Evolutionary conservation across 2,888 invertebrate species (phyloP), one percentile per base, ranked within the genome.

Genomic region (Zelleria hepariella): DNA sequence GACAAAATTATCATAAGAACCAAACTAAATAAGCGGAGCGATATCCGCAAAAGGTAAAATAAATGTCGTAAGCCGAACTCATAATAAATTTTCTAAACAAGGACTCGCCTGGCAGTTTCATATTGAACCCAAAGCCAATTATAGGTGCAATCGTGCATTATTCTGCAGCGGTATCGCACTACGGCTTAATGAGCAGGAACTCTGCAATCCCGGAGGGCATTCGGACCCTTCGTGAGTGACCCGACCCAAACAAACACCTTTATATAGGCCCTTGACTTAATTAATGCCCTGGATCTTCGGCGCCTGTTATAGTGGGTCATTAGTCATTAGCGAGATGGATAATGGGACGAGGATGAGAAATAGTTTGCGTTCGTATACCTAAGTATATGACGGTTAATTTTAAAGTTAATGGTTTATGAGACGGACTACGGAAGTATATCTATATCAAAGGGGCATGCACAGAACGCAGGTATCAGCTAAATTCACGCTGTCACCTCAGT

Each of bases 171-270:
- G n/a, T 57, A 20, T 32, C 26, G 10, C 25, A 53, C 24, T 15
- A 55, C 8, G 24, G 47, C 23, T 48, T 57, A 57, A 57, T 48
- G 57, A 57, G 57, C 57, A 48, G 57, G 48, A 57, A 57, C 48
- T 55, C 55, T 47, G 20, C 57, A 24, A 8, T 48, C 57, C 24
- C 47, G n/a, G 57, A 26, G 57, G 57, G 57, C 47, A 47, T 23
- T 26, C 32, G 56, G 58, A 59, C 61, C 59, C 26, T 47, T 57
- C 57, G 48, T 57, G 57, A n/a, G 18, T 53, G 57, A 53, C 55
- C 57, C 51, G 61, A 59, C 55, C 61, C 53, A 57, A 56, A 59
- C 53, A 57, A 56, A 59, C 58, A 58, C 59, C 60, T 51, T 56
- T 59, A 59, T 57, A 58, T 49, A 48, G 20, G 26, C 10, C 20